phyloP scores from a whole-genome alignment of 2,113 vertebrate genomes.

The Proteles cristata region DNA sequence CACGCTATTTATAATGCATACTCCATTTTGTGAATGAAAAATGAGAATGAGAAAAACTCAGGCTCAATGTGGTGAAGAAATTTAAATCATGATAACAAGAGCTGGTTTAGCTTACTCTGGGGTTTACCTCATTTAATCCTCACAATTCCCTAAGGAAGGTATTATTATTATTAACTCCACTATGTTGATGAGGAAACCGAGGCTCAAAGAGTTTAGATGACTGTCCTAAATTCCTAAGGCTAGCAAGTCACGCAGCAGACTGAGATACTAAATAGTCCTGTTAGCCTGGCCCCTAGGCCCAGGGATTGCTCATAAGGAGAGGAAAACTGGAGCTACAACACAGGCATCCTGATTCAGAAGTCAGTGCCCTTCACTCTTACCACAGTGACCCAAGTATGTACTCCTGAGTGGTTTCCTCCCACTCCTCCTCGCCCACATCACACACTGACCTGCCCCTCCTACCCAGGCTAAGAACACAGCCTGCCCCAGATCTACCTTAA shows the following conservation, averaged over 20 bases:
- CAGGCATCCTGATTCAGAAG: not conserved
- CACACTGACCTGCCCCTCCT: not conserved
- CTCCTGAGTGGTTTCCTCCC: not conserved
- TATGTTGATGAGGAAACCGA: not conserved
- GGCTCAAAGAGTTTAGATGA: not conserved
- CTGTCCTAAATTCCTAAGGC: not conserved
- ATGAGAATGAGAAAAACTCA: constrained; percentile 4
- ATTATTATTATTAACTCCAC: not conserved
- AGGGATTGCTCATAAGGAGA: not conserved
- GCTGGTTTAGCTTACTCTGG: not conserved
- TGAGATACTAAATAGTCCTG: not conserved
- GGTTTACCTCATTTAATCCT: not conserved
- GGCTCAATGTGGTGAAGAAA: not conserved
- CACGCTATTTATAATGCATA: not conserved
- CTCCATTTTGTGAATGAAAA: constrained; percentile 12
- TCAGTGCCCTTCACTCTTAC: not conserved
- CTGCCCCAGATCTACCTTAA: not conserved
- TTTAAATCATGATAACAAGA: not conserved
- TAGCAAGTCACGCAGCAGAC: not conserved
- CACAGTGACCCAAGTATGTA: not conserved
- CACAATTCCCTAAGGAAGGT: not conserved
- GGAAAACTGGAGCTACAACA: not conserved
- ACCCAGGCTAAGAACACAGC: not conserved
- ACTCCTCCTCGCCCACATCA: not conserved
- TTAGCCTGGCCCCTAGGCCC: not conserved